These are phyloP conservation scores for Aricia agestis DNA, from an alignment of 1,140 invertebrate genomes.

Conservation along the genomic window DNA sequence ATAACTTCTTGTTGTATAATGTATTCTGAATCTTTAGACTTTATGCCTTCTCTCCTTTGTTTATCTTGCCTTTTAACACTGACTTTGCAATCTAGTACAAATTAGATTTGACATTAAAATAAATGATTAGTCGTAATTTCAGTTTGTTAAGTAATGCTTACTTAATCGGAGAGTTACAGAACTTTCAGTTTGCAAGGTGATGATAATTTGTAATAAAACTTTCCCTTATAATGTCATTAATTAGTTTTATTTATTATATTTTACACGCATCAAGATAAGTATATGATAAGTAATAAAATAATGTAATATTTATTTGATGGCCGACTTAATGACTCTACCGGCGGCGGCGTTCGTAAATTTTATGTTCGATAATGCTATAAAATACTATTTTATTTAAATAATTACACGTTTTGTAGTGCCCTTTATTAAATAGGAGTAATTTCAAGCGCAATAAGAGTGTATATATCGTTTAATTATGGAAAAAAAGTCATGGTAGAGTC, in stretches of 20 bases:
- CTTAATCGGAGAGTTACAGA: no score
- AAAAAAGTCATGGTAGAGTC: background rate
- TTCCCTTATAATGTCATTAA: background rate
- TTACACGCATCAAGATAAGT: background rate
- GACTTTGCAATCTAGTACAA: no score
- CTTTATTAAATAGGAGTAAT: constrained; percentile 1
- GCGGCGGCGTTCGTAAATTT: background rate
- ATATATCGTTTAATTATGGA: background rate
- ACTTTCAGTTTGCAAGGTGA: background rate
- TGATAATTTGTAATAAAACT: background rate
- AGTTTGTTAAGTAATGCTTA: no score
- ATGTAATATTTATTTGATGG: constrained; percentile 1
- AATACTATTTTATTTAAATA: background rate
- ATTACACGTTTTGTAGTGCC: constrained; percentile 1
- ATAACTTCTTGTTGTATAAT: no score
- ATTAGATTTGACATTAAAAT: no score
- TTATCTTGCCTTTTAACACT: no score
- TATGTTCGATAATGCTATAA: background rate
- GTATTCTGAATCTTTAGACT: no score
- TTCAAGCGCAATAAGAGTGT: background rate
- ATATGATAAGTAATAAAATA: background rate
- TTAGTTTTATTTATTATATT: background rate
- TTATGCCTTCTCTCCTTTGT: no score
- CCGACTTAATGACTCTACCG: constrained; percentile 13
- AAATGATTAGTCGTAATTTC: no score